Percentiles rank a stretch among this genome's conserved stretches.
Evolutionary conservation across 2,113 vertebrate genomes (phyloP).

Genomic region (Petromus typicus): DNA sequence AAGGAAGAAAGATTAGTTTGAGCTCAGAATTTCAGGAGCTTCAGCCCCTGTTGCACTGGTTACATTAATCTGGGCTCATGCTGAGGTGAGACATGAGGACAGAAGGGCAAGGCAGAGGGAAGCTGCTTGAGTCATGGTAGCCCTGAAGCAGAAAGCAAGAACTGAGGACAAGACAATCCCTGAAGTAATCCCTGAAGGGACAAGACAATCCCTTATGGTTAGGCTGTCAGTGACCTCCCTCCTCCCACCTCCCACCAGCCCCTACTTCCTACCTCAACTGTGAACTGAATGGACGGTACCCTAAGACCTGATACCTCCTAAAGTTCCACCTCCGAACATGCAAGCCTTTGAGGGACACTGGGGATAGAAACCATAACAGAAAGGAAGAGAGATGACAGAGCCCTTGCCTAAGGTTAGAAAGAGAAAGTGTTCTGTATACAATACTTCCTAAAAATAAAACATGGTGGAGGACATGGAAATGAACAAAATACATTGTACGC

Average conservation of each 20-base stretch:
- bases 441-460: conserved; percentile 4
- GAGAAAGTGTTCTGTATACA: background rate
- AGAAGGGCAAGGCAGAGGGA: background rate
- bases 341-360: background rate
- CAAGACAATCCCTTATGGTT: too few species aligned
- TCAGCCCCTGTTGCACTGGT: background rate
- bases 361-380: background rate
- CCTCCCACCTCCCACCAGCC: background rate
- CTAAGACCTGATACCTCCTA: too few species aligned
- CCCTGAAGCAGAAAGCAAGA: background rate
- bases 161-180: background rate
- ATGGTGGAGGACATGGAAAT: background rate
- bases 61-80: background rate
- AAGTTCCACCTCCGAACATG: background rate
- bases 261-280: background rate
- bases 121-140: background rate
- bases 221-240: background rate
- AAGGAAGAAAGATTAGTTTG: background rate
- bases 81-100: background rate
- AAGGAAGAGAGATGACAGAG: background rate
- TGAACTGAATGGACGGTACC: background rate
- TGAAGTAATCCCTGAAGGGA: too few species aligned
- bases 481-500: background rate
- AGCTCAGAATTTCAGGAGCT: background rate
- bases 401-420: background rate